Percentiles rank a stretch among this genome's conserved stretches.
These are phyloP conservation scores for Archips crataeganus DNA, from an alignment of 2,888 invertebrate genomes.

Conservation along the genomic window DNA sequence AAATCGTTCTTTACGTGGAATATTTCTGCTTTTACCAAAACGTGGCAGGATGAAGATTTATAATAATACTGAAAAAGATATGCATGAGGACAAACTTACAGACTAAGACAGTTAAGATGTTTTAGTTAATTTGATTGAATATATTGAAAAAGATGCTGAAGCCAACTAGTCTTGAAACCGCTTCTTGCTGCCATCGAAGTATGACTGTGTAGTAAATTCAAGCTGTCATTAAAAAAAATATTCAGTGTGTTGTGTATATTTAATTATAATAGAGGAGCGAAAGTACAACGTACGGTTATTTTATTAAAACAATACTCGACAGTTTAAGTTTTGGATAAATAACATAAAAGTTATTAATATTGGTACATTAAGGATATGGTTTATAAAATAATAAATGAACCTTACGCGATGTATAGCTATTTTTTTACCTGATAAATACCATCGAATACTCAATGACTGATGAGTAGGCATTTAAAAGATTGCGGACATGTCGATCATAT, in stretches of 20 bases:
- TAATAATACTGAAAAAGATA: slow-evolving; percentile 18
- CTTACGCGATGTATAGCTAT: not conserved
- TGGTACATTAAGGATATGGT: not conserved
- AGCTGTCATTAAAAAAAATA: not conserved
- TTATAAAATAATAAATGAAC: not conserved
- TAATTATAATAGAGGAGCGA: not conserved
- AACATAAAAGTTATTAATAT: not conserved
- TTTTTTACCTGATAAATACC: not conserved
- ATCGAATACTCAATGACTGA: not conserved
- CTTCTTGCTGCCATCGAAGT: not conserved
- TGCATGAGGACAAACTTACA: slow-evolving; percentile 26
- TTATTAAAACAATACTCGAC: not conserved
- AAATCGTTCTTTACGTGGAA: not conserved
- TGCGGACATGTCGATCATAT: not conserved
- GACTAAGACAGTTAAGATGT: slow-evolving; percentile 2
- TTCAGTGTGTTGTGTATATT: not conserved
- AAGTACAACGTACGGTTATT: not conserved
- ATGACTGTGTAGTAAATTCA: not conserved
- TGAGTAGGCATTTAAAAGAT: not conserved
- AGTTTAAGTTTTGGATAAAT: not conserved
- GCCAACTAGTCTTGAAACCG: not conserved
- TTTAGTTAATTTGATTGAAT: not conserved
- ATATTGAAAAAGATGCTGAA: not conserved
- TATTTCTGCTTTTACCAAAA: not conserved
- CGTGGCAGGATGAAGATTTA: not conserved